A percentile compares a stretch with the other conserved stretches of the same genome.
These are phyloP conservation scores for Otocyon megalotis DNA, from an alignment of 2,113 vertebrate species.

Conservation along the genomic window DNA sequence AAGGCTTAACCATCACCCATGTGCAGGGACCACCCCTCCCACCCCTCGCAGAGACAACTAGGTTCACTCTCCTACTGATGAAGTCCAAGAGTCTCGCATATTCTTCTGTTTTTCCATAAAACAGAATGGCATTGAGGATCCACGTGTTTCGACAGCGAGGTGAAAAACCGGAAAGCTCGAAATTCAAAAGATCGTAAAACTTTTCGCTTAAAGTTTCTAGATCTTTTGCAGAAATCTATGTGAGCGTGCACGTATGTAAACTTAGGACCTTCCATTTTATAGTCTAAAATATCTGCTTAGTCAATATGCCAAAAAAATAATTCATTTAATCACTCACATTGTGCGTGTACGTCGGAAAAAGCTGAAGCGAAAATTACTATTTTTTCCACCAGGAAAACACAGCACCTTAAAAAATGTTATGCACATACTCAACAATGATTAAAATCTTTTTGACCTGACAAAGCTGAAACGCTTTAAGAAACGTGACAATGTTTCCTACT, in stretches of 20 bases:
- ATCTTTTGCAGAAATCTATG: neutral
- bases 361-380: neutral
- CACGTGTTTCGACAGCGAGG: neutral
- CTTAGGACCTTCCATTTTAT: neutral
- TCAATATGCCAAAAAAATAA: neutral
- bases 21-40: too few species aligned
- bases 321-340: neutral
- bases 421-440: neutral
- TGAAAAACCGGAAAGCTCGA: neutral
- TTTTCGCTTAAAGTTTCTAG: neutral
- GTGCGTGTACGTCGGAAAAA: slow-evolving; percentile 8
- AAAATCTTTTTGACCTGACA: neutral
- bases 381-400: neutral
- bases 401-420: slow-evolving; percentile 10
- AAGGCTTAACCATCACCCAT: neutral
- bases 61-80: neutral
- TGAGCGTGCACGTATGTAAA: neutral
- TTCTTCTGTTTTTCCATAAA: slow-evolving; percentile 1
- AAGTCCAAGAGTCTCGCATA: neutral
- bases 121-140: neutral
- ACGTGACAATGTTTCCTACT: neutral
- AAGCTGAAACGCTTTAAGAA: neutral
- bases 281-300: neutral
- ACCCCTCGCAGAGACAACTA: neutral
- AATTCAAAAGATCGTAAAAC: slow-evolving; percentile 13